phyloP scores from a whole-genome alignment of 2,797 vertebrate species.

The Darevskia mixta region DNA sequence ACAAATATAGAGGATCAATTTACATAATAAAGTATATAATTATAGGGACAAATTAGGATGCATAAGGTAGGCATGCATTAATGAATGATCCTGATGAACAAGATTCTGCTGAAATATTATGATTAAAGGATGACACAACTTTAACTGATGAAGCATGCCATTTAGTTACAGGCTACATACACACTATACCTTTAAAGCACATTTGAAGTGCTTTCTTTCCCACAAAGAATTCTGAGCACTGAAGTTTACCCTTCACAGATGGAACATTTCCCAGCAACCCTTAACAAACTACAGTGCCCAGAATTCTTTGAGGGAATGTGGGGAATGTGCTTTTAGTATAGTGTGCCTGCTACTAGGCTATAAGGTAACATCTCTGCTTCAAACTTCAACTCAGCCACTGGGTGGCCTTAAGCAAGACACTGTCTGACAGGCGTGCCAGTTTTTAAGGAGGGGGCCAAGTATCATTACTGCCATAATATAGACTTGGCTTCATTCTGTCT shows the following conservation, averaged over 20 bases:
- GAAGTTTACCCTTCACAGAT: no score
- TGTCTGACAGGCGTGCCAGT: no score
- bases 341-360: background rate
- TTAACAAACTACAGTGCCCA: no score
- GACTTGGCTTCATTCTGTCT: background rate
- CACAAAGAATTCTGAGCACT: no score
- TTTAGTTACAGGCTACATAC: background rate
- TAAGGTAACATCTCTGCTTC: background rate
- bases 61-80: background rate
- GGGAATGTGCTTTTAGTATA: no score
- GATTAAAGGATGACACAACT: background rate
- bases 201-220: no score
- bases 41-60: background rate
- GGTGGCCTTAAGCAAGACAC: no score
- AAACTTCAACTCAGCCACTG: background rate
- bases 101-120: background rate
- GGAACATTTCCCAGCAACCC: no score
- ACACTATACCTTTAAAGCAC: no score
- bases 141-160: background rate
- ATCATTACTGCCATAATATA: no score
- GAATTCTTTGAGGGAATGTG: no score
- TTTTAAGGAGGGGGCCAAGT: no score
- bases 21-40: slow-evolving; percentile 1
- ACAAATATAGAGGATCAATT: background rate
- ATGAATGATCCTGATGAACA: background rate